Percentiles rank a stretch among this genome's conserved stretches.
These are phyloP conservation scores for Cataglyphis altisquamis DNA, from an alignment of 2,888 invertebrate genomes.

Conservation along the genomic window DNA sequence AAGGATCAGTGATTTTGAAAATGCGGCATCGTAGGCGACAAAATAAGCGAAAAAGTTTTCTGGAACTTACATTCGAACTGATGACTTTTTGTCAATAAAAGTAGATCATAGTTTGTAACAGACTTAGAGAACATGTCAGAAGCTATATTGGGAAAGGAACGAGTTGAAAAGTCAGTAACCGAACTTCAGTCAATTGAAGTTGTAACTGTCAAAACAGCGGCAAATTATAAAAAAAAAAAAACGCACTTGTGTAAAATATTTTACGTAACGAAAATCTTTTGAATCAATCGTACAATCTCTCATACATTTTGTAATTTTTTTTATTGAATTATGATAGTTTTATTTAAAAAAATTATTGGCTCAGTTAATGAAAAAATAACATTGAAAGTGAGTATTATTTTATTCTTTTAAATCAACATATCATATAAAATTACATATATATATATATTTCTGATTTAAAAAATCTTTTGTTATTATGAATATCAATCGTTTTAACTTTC, in stretches of 20 bases:
- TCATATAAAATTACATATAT: background rate
- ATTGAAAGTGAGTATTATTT: background rate
- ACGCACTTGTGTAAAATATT: background rate
- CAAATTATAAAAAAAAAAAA: conserved; percentile 18
- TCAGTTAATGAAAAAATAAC: background rate
- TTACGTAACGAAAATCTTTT: background rate
- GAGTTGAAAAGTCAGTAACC: conserved; percentile 18
- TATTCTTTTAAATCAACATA: background rate
- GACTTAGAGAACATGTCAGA: conserved; percentile 42
- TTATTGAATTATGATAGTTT: background rate
- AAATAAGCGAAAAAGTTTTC: conserved; percentile 23
- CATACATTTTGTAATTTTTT: background rate
- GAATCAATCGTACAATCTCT: background rate
- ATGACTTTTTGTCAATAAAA: conserved; percentile 48
- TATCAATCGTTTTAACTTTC: background rate
- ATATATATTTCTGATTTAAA: background rate
- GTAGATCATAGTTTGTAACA: conserved; percentile 47
- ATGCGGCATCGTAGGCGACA: background rate
- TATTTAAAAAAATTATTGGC: background rate
- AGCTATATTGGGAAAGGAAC: conserved; percentile 4
- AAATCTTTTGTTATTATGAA: background rate
- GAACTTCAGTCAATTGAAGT: conserved; percentile 19
- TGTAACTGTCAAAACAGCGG: conserved; percentile 32
- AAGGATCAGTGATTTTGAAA: conserved; percentile 18
- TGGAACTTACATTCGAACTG: conserved; percentile 11